Evolutionary conservation across 2,888 invertebrate species (phyloP).

Genomic region (Mesorhabditis belari): DNA sequence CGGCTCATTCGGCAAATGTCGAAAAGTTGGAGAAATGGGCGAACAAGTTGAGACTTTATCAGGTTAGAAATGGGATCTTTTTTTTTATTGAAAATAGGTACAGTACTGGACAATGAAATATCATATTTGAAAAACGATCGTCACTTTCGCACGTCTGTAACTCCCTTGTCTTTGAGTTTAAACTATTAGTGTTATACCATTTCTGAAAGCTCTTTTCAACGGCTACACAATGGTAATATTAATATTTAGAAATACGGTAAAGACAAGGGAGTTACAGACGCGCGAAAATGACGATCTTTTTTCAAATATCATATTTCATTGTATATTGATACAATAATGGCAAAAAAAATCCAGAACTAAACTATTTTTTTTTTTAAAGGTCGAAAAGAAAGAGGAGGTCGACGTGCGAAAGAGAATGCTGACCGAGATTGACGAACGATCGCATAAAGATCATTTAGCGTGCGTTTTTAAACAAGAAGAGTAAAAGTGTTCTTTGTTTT

Average conservation of each 20-base stretch:
- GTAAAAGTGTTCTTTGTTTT: slow-evolving; percentile 38
- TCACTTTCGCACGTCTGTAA: too few species aligned
- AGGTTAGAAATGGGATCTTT: slow-evolving; percentile 2
- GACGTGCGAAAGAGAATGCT: slow-evolving; percentile 65
- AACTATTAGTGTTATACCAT: too few species aligned
- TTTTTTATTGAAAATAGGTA: too few species aligned
- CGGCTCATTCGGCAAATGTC: slow-evolving; percentile 68
- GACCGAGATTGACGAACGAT: slow-evolving; percentile 65
- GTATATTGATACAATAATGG: not conserved
- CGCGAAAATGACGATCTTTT: too few species aligned
- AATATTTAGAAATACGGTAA: too few species aligned
- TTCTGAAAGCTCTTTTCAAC: too few species aligned
- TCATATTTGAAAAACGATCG: too few species aligned
- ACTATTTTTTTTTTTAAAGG: slow-evolving; percentile 58
- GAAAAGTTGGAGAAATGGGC: slow-evolving; percentile 68
- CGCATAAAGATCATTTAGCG: slow-evolving; percentile 56
- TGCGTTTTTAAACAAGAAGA: not conserved
- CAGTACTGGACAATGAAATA: too few species aligned
- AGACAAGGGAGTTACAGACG: too few species aligned
- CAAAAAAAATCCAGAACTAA: not conserved
- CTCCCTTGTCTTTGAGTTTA: too few species aligned
- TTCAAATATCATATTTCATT: too few species aligned
- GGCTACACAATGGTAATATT: too few species aligned
- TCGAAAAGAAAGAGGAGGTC: slow-evolving; percentile 66
- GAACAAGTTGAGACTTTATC: slow-evolving; percentile 56